Evolutionary conservation across 2,797 vertebrate genomes (phyloP), one percentile per base, ranked within the genome.

Genomic region (Falco cherrug): DNA sequence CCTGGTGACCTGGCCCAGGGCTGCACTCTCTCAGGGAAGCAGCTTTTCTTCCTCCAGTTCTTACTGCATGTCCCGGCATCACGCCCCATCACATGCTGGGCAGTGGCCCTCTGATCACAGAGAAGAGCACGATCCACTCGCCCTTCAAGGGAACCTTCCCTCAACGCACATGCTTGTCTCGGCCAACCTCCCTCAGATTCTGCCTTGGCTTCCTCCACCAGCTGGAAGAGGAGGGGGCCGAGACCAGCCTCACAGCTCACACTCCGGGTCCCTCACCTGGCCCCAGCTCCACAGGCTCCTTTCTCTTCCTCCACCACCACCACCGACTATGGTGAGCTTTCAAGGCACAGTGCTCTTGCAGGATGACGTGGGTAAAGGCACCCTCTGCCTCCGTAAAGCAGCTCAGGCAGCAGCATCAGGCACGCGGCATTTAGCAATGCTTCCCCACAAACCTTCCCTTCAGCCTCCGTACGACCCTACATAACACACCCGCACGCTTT

Each of bases 401-500:
- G 53, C 43, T 61, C 56, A 64, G 50, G 60, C 19, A 20, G 13
- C 83, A 43, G 12, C 18, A 21, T 4, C 3, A 5, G 8, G 26
- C 11, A 47, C 8, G n/a, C 15, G 61, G 53, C 57, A 41, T 35
- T 45, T 56, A 5, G 51, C 45, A 56, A 39, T 7, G 1, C 53
- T 69, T 87, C 25, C 31, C 25, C 1, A 9, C 28, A 37, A 43
- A 48, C 10, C n/a, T 26, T 48, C 51, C 35, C 56, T 41, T 78
- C 19, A 69, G 33, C 19, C 39, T 74, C 61, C 0, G 0, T 4
- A 4, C 22, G 24, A 18, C 19, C 19, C 54, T 37, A 57, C 41
- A 14, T 25, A 50, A 31, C 29, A 21, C 1, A 3, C 18, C 45
- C 41, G 3, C 0, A 0, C 29, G 22, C 45, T 65, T 28, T 47